Evolutionary conservation across 2,113 vertebrate genomes (phyloP).

Genomic region (Thomomys bottae): DNA sequence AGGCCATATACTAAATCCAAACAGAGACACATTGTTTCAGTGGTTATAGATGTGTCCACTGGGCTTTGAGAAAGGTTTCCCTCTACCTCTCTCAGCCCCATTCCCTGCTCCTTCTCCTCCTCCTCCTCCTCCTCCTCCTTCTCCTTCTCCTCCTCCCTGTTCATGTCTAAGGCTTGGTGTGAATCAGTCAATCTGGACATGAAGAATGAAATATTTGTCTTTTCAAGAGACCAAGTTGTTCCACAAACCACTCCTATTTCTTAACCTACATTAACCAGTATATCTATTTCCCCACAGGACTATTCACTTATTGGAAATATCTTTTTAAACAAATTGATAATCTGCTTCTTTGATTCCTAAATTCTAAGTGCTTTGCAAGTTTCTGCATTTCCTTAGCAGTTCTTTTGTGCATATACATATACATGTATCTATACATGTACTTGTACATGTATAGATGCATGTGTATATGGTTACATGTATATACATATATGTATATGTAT

Average conservation of each 20-base stretch:
- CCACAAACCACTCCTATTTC: background rate
- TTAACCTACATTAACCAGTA: background rate
- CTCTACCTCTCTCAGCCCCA: background rate
- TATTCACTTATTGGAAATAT: background rate
- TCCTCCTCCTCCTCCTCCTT: background rate
- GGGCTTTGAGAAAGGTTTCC: conserved; percentile 40
- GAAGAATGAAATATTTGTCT: background rate
- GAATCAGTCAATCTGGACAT: conserved; percentile 5
- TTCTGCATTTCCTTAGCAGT: background rate
- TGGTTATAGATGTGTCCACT: conserved; percentile 59
- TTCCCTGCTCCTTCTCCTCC: background rate
- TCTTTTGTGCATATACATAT: background rate
- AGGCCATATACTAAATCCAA: conserved; percentile 72
- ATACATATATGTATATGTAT: too few relatives aligned
- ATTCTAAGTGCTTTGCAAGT: background rate
- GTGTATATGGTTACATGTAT: too few relatives aligned
- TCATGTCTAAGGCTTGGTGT: conserved; percentile 34
- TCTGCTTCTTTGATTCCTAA: background rate
- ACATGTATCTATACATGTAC: too few relatives aligned
- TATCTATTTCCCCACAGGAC: conserved; percentile 2
- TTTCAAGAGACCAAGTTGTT: conserved; percentile 14
- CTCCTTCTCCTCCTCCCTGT: background rate
- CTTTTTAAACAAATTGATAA: background rate
- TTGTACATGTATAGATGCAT: too few relatives aligned
- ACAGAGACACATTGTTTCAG: conserved; percentile 73